Percentiles rank a stretch among this genome's conserved stretches.
Conservation (phyloP, 2,888 invertebrate species). For the Brachypalpus laphriformis region DNA sequence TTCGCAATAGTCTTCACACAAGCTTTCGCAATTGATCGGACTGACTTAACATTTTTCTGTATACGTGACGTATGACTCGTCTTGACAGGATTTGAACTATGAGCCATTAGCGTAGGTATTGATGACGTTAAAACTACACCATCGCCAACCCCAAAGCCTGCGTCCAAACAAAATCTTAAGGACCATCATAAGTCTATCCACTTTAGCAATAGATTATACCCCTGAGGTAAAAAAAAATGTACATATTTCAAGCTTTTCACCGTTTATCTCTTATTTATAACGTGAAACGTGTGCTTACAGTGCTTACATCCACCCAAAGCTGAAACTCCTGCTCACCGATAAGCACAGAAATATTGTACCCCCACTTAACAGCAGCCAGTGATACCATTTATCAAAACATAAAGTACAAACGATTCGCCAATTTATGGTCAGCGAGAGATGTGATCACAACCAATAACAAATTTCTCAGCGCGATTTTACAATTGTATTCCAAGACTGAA, state of each 20-base stretch:
- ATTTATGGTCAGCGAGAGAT: conserved; percentile 68
- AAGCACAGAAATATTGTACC: conserved; percentile 48
- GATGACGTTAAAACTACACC: no score
- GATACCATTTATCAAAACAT: conserved; percentile 68
- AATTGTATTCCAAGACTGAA: conserved; percentile 19
- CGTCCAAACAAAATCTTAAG: no score
- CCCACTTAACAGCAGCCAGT: conserved; percentile 52
- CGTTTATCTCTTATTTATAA: conserved; percentile 34
- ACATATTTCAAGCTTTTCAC: conserved; percentile 1
- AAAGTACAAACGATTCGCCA: conserved; percentile 65
- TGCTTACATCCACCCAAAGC: background rate
- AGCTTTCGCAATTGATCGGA: no score
- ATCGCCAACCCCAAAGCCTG: no score
- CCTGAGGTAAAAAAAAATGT: no score
- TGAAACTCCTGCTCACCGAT: conserved; percentile 22
- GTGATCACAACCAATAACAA: conserved; percentile 58
- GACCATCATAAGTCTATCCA: no score
- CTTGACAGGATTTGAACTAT: no score
- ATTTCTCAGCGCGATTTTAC: conserved; percentile 51
- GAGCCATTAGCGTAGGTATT: no score
- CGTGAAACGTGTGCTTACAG: background rate
- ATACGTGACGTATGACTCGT: no score
- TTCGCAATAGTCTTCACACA: no score
- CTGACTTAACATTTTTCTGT: no score
- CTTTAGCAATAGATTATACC: no score